These are phyloP conservation scores for Heliconius sara DNA, from an alignment of 2,888 invertebrate genomes.

Conservation along the genomic window DNA sequence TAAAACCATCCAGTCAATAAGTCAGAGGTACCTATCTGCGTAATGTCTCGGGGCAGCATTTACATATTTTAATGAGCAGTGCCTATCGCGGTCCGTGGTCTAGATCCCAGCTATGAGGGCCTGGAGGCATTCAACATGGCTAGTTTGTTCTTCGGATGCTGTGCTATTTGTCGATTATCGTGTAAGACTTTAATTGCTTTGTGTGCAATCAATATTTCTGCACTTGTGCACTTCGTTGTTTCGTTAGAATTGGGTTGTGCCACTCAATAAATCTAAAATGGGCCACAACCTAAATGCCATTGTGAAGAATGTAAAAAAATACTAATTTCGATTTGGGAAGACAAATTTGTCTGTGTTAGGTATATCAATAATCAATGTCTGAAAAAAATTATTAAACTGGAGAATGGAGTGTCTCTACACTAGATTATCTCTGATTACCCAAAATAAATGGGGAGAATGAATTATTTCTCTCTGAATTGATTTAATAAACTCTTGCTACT, in stretches of 20 bases:
- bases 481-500: neutral
- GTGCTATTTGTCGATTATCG: constrained; percentile 49
- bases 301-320: neutral
- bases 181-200: constrained; percentile 41
- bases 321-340: neutral
- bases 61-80: constrained; percentile 84
- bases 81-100: constrained; percentile 65
- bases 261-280: neutral
- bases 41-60: constrained; percentile 79
- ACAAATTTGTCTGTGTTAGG: neutral
- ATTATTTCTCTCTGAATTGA: neutral
- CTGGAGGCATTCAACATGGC: constrained; percentile 41
- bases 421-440: neutral
- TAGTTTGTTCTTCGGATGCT: constrained; percentile 46
- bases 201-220: constrained; percentile 28
- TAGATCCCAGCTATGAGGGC: constrained; percentile 50
- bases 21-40: constrained; percentile 83
- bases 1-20: constrained; percentile 69
- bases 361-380: neutral
- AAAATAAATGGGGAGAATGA: neutral
- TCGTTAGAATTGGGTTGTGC: neutral
- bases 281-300: neutral
- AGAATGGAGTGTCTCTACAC: neutral
- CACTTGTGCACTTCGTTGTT: constrained; percentile 2
- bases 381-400: neutral